These are phyloP conservation scores for Drosophila melanosoma DNA, from an alignment of 2,888 invertebrate genomes.

Conservation along the genomic window DNA sequence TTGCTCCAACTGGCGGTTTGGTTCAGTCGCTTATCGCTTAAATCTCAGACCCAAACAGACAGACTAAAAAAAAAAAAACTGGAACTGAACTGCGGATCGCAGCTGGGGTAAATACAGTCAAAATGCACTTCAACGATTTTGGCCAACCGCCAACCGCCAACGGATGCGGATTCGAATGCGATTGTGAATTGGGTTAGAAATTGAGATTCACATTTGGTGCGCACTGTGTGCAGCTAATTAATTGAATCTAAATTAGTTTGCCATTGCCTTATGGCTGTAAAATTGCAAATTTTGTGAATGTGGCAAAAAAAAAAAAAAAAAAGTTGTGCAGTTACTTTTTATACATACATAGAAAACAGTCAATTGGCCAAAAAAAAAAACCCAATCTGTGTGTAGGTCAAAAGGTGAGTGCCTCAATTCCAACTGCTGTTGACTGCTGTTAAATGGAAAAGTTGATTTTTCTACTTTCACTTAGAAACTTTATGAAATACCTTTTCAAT, in stretches of 20 bases:
- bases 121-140: constrained; percentile 31
- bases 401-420: constrained; percentile 5
- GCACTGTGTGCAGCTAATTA: constrained; percentile 57
- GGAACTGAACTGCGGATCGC: constrained; percentile 14
- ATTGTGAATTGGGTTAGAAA: constrained; percentile 10
- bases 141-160: constrained; percentile 58
- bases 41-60: constrained; percentile 36
- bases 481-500: background rate
- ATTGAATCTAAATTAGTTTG: constrained; percentile 58
- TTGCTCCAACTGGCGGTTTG: constrained; percentile 47
- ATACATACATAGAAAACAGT: background rate
- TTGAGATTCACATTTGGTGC: constrained; percentile 1
- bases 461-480: background rate
- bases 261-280: constrained; percentile 16
- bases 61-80: background rate
- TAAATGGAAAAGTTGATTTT: background rate
- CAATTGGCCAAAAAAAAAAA: constrained; percentile 1
- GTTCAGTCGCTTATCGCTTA: constrained; percentile 52
- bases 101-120: constrained; percentile 23
- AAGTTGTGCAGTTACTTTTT: background rate
- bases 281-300: constrained; percentile 4
- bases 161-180: constrained; percentile 27
- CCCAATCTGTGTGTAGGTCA: constrained; percentile 5
- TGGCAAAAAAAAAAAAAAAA: background rate
- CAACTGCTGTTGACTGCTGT: too few species aligned